These are phyloP conservation scores for Eucera pruinosa DNA, from an alignment of 2,888 invertebrate species.

Conservation along the genomic window DNA sequence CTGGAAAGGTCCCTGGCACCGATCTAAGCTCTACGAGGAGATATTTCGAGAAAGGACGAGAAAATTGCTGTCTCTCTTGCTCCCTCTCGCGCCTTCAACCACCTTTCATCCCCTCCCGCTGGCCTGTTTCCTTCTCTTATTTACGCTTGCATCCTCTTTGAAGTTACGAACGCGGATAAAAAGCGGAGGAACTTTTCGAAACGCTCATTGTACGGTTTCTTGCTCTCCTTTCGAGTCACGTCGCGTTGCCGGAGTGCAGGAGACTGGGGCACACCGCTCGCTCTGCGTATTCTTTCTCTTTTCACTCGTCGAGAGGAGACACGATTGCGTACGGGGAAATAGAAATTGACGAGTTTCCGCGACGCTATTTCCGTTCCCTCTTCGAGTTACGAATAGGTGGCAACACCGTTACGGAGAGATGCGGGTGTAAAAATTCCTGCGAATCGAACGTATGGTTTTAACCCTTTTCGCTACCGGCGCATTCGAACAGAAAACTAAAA, in stretches of 20 bases:
- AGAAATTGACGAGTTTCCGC: constrained; percentile 24
- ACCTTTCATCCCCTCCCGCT: constrained; percentile 22
- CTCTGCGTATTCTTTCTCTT: background rate
- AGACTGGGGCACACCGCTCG: too few species aligned
- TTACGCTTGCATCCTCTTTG: constrained; percentile 64
- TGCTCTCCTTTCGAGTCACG: constrained; percentile 41
- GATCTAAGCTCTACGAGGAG: constrained; percentile 74
- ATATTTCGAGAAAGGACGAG: constrained; percentile 74
- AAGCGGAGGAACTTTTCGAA: constrained; percentile 46
- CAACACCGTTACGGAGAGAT: too few species aligned
- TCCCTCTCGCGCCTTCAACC: constrained; percentile 4
- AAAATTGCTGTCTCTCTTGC: constrained; percentile 70
- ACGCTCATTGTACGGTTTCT: constrained; percentile 41
- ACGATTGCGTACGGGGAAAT: too few species aligned
- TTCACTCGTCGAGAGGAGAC: too few species aligned
- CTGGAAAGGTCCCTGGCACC: constrained; percentile 79
- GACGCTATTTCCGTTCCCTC: too few species aligned
- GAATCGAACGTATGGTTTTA: too few species aligned
- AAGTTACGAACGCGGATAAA: constrained; percentile 61
- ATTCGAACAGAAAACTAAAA: too few species aligned
- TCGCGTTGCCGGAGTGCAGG: constrained; percentile 5
- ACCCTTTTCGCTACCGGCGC: too few species aligned
- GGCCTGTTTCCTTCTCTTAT: constrained; percentile 47
- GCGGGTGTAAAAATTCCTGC: too few species aligned
- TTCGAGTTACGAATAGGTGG: too few species aligned